Conservation (phyloP, 2,888 invertebrate species). For the Aphidius colemani region DNA sequence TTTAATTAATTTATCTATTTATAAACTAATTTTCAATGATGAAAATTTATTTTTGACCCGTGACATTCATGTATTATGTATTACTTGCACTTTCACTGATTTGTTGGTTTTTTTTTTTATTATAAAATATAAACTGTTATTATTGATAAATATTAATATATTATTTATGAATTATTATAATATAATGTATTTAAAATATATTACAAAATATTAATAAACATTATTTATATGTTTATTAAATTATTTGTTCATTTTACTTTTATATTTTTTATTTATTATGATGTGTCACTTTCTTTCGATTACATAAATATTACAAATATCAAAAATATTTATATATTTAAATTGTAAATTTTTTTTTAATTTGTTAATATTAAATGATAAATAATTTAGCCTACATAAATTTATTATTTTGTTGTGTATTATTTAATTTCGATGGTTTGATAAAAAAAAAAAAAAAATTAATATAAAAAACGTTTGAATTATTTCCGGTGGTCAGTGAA, state of each 20-base stretch:
- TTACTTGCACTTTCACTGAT: conserved; percentile 52
- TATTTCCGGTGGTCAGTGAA: no score
- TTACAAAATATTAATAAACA: no score
- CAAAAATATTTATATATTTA: conserved; percentile 5
- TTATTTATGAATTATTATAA: no score
- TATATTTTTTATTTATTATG: neutral
- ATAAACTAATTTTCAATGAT: neutral
- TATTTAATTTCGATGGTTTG: no score
- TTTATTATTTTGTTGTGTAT: no score
- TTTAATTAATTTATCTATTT: no score
- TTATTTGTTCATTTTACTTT: neutral
- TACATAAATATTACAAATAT: conserved; percentile 22
- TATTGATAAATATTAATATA: no score
- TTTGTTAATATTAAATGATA: neutral
- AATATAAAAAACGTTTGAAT: no score
- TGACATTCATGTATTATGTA: conserved; percentile 50
- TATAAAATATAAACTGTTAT: no score
- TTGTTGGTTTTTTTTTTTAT: conserved; percentile 33
- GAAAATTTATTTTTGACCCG: conserved; percentile 47
- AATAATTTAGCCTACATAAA: no score
- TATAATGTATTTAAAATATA: neutral
- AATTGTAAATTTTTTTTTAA: conserved; percentile 4
- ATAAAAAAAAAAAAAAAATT: no score
- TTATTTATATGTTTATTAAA: neutral
- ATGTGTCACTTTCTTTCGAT: conserved; percentile 20